Base-by-base conservation (phyloP, 2,888 invertebrate species). In the Drosophila monieri region DNA sequence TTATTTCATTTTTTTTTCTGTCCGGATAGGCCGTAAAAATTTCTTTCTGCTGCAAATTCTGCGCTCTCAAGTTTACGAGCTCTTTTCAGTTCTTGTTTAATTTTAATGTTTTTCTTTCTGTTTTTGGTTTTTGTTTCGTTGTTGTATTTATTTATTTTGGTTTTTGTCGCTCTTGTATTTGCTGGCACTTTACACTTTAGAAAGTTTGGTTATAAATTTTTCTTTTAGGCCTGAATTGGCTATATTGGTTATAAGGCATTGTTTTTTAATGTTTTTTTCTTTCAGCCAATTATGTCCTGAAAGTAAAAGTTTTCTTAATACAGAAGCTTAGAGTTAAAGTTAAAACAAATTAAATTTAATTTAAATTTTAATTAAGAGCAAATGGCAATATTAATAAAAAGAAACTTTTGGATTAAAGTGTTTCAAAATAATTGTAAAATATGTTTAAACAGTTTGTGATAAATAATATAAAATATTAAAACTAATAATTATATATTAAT, bases 21-120 rank as follows among this genome's bases (percentile, higher is more conserved):
- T 18, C 53, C 35, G 69, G 77, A 81, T 80, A 80, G 79, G 79
- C 79, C 73, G 75, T 75, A 72, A 73, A 78, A 79, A 74, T 81
- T 78, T 80, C 74, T 78, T 77, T 70, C 60, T 52, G 60, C 77
- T 76, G 77, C 76, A 77, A 74, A 77, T 70, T 77, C 73, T 70
- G 61, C 70, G 59, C 70, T 67, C 75, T 60, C 51, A 60, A 60
- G 10, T 57, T 58, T 62, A 41, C 59, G 47, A 60, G 41, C 41
- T 41, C 18, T 39, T 18, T 41, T 41, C 39, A 58, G 68, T 69
- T 69, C 68, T 69, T 59, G 68, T 67, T 69, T 67, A 69, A 68
- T 56, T 56, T 70, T 57, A 69, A 71, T 70, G 65, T 67, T 59
- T 46, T 58, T 68, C 74, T 71, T 77, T 61, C 27, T 8, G 51